Base-by-base conservation (phyloP, 2,888 invertebrate species). In the Encarsia formosa region DNA sequence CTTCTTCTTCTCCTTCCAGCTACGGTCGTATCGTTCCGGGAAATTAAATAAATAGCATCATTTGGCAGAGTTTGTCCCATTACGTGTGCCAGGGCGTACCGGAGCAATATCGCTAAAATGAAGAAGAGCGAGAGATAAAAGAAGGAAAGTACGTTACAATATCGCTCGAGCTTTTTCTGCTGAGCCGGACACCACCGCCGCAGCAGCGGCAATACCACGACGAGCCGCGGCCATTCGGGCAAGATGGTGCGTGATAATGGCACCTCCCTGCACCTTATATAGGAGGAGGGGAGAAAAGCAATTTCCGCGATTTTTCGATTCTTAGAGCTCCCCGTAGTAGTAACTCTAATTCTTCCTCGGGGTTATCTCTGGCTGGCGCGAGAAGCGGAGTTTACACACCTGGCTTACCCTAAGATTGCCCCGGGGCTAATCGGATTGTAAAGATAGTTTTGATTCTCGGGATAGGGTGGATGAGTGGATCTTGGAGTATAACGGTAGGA, bases 211-310 rank as follows among this genome's bases (percentile, higher is more conserved):
- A 29, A 4, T 15, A 20, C 13, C 19, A 5, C 31, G 16, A 15
- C 16, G 3, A 20, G 56, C 62, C 58, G 65, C 63, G 63, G 66
- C 70, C 67, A 71, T 71, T 71, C 62, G 65, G 65, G 63, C 71
- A 71, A 70, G 70, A 71, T 71, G 71, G 70, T 68, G 68, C 70
- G 67, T 68, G 70, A 71, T 71, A 71, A 71, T 71, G 67, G 68
- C 63, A 65, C 66, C 68, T 70, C 69, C n/a, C n/a, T n/a, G n/a
- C n/a, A n/a, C n/a, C n/a, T n/a, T n/a, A n/a, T n/a, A n/a, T n/a
- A n/a, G n/a, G n/a, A n/a, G n/a, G n/a, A 69, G 66, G 67, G 62
- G 66, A 65, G 66, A 70, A 69, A 71, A 70, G 70, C 71, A 71
- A 71, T 71, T 71, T 71, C 71, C 65, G 62, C n/a, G n/a, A n/a